Base-by-base conservation (phyloP, 2,113 vertebrate genomes). In the Glareola pratincola region DNA sequence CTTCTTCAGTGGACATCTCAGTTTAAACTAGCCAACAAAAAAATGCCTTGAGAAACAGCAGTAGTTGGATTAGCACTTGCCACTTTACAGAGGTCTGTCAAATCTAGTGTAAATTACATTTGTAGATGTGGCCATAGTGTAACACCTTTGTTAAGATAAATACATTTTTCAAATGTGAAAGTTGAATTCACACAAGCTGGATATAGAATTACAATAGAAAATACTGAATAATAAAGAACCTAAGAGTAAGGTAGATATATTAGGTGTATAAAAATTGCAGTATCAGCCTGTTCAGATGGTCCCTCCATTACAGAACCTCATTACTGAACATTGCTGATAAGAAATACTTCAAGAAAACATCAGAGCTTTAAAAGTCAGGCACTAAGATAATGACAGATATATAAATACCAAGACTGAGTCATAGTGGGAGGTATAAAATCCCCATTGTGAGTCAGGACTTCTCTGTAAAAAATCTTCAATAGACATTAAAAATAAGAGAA, bases 301-400 rank as follows among this genome's bases (percentile, higher is more conserved):
- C 51, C 13, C 29, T 36, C 36, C 13, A 5, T 81, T 72, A 63
- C 21, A 64, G 43, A 83, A 63, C 3, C 14, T 60, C 19, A 54
- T 57, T 88, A 37, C 26, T 85, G 66, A 85, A 27, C 27, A 39
- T 0, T 57, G 16, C 12, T 0, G 0, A 6, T 64, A 60, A 76
- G 50, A 77, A 88, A 81, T 57, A 41, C 14, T 85, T 89, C 32
- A 71, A 56, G 21, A 76, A 95, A 80, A 86, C 22, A 84, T 3
- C 7, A 53, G 26, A 73, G 17, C 14, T 66, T 82, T 83, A 50
- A 50, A 90, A 90, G 24, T 67, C 30, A 81, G 14, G 30, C 19
- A 45, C 12, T 71, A 84, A 72, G 12, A 45, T 72, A 80, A 88
- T 48, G 39, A 51, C 16, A 80, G 14, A 20, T 53, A 51, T 45